Evolutionary conservation across 2,797 vertebrate genomes (phyloP).

Genomic region (Holocentrus rufus): DNA sequence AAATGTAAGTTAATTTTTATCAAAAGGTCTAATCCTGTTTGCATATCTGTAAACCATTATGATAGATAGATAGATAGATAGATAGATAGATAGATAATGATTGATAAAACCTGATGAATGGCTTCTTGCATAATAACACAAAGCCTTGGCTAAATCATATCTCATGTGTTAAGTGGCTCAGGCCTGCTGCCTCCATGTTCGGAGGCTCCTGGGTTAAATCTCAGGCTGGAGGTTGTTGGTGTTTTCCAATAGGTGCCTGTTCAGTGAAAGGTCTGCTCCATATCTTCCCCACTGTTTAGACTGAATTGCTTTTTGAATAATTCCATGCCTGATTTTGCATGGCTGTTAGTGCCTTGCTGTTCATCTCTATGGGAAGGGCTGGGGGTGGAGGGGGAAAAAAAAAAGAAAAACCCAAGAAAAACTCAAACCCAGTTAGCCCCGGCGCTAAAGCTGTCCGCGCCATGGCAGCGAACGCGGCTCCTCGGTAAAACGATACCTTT

Average conservation of each 20-base stretch:
- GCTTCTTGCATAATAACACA: neutral
- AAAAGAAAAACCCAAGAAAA: conserved; percentile 26
- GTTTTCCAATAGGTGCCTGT: conserved; percentile 38
- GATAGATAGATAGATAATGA: conserved; percentile 2
- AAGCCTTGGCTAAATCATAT: neutral
- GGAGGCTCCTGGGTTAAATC: conserved; percentile 45
- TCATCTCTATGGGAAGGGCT: conserved; percentile 46
- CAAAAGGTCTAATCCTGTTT: no score
- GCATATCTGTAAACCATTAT: no score
- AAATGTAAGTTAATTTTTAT: no score
- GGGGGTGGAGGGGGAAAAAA: neutral
- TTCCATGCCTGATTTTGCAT: conserved; percentile 76
- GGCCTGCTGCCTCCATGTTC: conserved; percentile 26
- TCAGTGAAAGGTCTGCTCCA: conserved; percentile 50
- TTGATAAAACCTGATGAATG: neutral
- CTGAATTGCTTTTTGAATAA: conserved; percentile 80
- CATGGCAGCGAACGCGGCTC: conserved; percentile 31
- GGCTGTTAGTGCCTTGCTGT: conserved; percentile 70
- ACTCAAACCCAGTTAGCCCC: conserved; percentile 52
- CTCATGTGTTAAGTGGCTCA: conserved; percentile 10
- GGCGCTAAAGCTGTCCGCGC: conserved; percentile 57
- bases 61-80: neutral
- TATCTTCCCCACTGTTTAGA: conserved; percentile 66
- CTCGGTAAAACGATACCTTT: conserved; percentile 36
- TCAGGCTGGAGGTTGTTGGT: conserved; percentile 29